A percentile compares a stretch with the other conserved stretches of the same genome.
Evolutionary conservation across 2,888 invertebrate genomes (phyloP).

Genomic region (Glyphotaelius pellucidus): DNA sequence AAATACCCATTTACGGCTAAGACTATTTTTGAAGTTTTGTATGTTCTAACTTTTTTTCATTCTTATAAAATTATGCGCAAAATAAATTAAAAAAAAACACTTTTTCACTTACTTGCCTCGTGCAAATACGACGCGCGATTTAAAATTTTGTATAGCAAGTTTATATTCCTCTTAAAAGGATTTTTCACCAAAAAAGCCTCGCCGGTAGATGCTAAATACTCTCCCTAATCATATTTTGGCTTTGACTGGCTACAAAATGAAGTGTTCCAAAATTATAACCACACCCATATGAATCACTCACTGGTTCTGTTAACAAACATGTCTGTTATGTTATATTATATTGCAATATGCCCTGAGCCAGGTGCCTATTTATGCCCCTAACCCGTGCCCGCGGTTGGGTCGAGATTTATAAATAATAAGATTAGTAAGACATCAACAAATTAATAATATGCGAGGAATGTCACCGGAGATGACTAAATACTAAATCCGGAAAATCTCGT

Average conservation of each 20-base stretch:
- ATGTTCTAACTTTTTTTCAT: too few relatives aligned
- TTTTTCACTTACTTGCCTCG: too few relatives aligned
- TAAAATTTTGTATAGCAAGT: too few relatives aligned
- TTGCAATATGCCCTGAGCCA: background rate
- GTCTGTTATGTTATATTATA: background rate
- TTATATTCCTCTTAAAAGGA: too few relatives aligned
- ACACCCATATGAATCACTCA: background rate
- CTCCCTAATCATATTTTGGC: too few relatives aligned
- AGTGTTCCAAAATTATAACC: background rate
- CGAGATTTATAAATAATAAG: background rate
- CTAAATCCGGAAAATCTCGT: background rate
- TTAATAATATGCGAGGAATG: background rate
- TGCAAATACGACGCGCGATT: too few relatives aligned
- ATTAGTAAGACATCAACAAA: background rate
- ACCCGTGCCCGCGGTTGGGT: background rate
- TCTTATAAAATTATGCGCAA: too few relatives aligned
- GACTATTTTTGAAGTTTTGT: too few relatives aligned
- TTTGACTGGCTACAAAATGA: background rate
- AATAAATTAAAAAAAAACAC: too few relatives aligned
- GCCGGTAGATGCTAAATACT: too few relatives aligned
- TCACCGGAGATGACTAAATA: background rate
- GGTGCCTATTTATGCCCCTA: background rate
- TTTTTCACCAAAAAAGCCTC: too few relatives aligned
- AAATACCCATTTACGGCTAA: too few relatives aligned
- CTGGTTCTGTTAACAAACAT: background rate